Evolutionary conservation across 2,113 vertebrate species (phyloP).

Genomic region (Balaeniceps rex): DNA sequence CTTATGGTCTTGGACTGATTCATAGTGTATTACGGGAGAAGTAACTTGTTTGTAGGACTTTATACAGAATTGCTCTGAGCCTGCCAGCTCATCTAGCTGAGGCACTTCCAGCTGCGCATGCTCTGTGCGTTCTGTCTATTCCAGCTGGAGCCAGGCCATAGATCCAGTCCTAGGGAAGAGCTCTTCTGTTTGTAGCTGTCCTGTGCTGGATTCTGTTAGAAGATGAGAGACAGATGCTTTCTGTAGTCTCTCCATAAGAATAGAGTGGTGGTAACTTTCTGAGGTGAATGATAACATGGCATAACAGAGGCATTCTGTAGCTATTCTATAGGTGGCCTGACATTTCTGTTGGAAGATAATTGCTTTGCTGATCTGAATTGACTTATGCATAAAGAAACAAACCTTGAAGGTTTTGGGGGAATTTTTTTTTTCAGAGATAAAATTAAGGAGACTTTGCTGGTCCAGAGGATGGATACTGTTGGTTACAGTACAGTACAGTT

Average conservation of each 20-base stretch:
- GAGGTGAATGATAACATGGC: neutral
- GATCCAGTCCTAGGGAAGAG: neutral
- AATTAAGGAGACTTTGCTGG: neutral
- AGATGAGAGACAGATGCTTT: neutral
- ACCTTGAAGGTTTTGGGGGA: neutral
- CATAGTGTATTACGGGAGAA: neutral
- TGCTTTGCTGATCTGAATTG: neutral
- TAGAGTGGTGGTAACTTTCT: neutral
- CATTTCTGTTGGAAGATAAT: neutral
- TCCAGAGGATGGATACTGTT: neutral
- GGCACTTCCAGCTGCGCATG: neutral
- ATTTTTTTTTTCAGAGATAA: neutral
- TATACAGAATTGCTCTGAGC: neutral
- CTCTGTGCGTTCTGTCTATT: rapidly evolving
- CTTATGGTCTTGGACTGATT: neutral
- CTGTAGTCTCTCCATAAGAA: rapidly evolving
- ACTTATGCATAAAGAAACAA: neutral
- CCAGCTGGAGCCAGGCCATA: neutral
- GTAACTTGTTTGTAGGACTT: neutral
- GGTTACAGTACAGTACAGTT: neutral
- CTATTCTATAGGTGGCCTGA: neutral
- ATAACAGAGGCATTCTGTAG: neutral
- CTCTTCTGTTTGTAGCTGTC: neutral
- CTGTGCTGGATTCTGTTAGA: neutral
- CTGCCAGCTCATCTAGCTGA: neutral